phyloP scores from a whole-genome alignment of 2,113 vertebrate genomes.

The Corythaeola cristata region DNA sequence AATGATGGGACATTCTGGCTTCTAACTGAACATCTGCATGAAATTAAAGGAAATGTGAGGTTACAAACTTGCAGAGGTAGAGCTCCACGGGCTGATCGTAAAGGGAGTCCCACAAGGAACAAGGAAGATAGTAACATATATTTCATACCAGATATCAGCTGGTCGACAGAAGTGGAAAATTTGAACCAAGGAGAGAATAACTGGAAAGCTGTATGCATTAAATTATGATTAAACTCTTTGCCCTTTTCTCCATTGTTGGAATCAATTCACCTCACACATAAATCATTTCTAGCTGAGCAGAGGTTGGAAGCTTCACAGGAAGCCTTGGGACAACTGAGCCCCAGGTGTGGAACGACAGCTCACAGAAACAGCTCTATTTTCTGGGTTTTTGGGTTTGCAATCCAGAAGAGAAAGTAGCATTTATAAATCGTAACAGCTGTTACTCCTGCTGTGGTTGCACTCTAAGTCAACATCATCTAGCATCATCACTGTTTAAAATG shows the following conservation, averaged over 20 bases:
- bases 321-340: background rate
- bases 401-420: background rate
- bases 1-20: background rate
- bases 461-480: background rate
- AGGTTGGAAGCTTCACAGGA: background rate
- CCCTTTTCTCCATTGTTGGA: background rate
- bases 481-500: background rate
- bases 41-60: background rate
- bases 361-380: background rate
- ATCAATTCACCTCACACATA: background rate
- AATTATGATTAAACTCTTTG: background rate
- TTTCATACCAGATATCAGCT: background rate
- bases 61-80: background rate
- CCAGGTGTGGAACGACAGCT: background rate
- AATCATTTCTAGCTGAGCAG: background rate
- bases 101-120: background rate
- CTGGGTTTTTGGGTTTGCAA: background rate
- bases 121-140: background rate
- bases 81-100: background rate
- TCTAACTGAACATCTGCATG: background rate
- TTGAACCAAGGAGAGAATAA: background rate
- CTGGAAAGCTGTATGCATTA: background rate
- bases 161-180: background rate
- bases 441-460: background rate
- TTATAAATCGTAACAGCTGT: slow-evolving; percentile 1